Conservation (phyloP, 2,797 vertebrate species). For the Clamator glandarius region DNA sequence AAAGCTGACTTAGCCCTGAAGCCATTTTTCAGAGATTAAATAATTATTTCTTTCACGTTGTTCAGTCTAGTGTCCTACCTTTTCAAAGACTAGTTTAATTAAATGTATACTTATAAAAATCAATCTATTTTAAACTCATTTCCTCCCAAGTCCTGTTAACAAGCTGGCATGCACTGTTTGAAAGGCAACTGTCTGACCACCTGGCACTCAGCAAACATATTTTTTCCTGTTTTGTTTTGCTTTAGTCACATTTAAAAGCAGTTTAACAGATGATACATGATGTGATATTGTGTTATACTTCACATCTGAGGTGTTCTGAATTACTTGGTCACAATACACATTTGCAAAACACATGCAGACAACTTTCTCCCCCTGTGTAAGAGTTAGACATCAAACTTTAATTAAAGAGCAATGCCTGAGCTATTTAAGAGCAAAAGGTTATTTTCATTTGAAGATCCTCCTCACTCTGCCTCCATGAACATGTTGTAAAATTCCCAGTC, state of each 20-base stretch:
- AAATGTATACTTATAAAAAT: slow-evolving; percentile 39
- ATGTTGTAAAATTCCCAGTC: fast-evolving
- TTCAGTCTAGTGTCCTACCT: not conserved
- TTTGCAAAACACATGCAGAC: not conserved
- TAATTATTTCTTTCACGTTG: slow-evolving; percentile 46
- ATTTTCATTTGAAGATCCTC: not conserved
- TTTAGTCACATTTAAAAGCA: not conserved
- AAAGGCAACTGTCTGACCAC: slow-evolving; percentile 31
- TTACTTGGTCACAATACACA: not conserved
- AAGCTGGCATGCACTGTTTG: slow-evolving; percentile 9
- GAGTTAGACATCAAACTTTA: not conserved
- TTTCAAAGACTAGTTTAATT: not conserved
- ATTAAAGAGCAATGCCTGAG: not conserved
- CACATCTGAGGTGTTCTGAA: not conserved
- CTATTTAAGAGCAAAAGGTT: not conserved
- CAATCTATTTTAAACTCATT: slow-evolving; percentile 41
- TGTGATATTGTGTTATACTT: not conserved
- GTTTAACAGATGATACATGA: not conserved
- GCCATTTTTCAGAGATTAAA: slow-evolving; percentile 34
- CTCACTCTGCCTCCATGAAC: not conserved
- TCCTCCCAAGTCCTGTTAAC: slow-evolving; percentile 22
- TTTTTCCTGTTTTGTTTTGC: not conserved
- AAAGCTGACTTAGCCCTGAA: not conserved
- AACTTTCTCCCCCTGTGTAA: not conserved
- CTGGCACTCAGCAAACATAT: not conserved